Evolutionary conservation across 2,888 invertebrate species (phyloP).

Genomic region (Notodonta dromedarius): DNA sequence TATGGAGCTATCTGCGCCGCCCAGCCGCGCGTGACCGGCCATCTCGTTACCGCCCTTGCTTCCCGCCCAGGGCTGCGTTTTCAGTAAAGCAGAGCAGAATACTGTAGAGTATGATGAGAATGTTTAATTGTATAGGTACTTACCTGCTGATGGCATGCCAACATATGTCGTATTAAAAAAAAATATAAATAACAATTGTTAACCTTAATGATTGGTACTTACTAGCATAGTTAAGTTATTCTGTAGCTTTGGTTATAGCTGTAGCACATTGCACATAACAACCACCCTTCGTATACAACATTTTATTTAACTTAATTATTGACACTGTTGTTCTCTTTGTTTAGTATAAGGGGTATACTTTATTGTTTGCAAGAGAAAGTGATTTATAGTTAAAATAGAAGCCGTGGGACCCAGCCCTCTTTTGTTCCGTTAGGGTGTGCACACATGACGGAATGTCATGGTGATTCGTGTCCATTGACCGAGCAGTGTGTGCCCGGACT

Average conservation of each 20-base stretch:
- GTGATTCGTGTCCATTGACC: conserved; percentile 23
- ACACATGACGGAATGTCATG: conserved; percentile 23
- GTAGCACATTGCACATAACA: too few relatives aligned
- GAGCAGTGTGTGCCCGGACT: conserved; percentile 20
- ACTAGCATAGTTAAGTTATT: too few relatives aligned
- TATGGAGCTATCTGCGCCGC: conserved; percentile 59
- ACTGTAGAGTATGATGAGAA: not conserved
- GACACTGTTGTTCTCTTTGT: conserved; percentile 48
- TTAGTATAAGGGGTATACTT: conserved; percentile 46
- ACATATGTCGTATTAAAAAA: too few relatives aligned
- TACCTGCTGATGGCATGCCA: too few relatives aligned
- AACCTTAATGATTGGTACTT: too few relatives aligned
- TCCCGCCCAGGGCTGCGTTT: conserved; percentile 19
- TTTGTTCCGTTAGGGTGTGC: conserved; percentile 6
- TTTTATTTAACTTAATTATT: conserved; percentile 67
- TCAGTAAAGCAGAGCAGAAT: conserved; percentile 13
- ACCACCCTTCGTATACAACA: conserved; percentile 47
- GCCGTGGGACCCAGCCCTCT: conserved; percentile 23
- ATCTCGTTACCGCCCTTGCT: conserved; percentile 62
- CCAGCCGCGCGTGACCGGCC: conserved; percentile 74
- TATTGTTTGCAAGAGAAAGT: conserved; percentile 36
- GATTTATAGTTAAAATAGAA: conserved; percentile 31
- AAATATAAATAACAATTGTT: too few relatives aligned
- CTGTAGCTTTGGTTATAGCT: too few relatives aligned
- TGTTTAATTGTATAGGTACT: too few relatives aligned